Evolutionary conservation across 1,140 invertebrate species (phyloP).

Genomic region (Hypsibius dujardini): DNA sequence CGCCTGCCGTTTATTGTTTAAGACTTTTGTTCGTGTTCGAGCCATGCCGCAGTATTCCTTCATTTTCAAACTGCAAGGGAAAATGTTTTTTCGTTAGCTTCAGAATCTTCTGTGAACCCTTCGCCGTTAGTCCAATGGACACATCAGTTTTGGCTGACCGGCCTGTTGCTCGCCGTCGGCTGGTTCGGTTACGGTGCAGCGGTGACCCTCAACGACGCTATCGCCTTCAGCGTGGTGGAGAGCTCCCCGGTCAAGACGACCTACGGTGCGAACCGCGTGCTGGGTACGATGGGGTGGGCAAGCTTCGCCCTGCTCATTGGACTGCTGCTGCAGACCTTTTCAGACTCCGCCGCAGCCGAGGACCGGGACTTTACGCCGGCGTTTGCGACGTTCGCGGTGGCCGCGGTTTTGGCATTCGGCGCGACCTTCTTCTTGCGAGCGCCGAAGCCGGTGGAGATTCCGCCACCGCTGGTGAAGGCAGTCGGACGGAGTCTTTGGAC

Average conservation of each 20-base stretch:
- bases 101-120: too few relatives aligned
- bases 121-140: background rate
- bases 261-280: conserved; percentile 8
- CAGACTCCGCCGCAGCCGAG: background rate
- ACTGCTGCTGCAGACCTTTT: background rate
- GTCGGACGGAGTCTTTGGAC: background rate
- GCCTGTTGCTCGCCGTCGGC: background rate
- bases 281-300: conserved; percentile 13
- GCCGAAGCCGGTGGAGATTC: background rate
- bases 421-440: background rate
- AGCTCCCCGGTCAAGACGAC: background rate
- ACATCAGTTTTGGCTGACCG: conserved; percentile 4
- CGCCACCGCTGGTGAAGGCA: background rate
- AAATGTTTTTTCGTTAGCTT: too few relatives aligned
- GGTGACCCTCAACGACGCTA: conserved; percentile 1
- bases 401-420: background rate
- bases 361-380: conserved; percentile 9
- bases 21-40: too few relatives aligned
- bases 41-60: too few relatives aligned
- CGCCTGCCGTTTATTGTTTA: too few relatives aligned
- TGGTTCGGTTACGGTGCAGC: background rate
- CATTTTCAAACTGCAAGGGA: too few relatives aligned
- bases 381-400: background rate
- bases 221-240: background rate
- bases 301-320: background rate